Percentiles rank a stretch among this genome's conserved stretches.
These are phyloP conservation scores for Epiblema foenella DNA, from an alignment of 2,888 invertebrate genomes.

Conservation along the genomic window DNA sequence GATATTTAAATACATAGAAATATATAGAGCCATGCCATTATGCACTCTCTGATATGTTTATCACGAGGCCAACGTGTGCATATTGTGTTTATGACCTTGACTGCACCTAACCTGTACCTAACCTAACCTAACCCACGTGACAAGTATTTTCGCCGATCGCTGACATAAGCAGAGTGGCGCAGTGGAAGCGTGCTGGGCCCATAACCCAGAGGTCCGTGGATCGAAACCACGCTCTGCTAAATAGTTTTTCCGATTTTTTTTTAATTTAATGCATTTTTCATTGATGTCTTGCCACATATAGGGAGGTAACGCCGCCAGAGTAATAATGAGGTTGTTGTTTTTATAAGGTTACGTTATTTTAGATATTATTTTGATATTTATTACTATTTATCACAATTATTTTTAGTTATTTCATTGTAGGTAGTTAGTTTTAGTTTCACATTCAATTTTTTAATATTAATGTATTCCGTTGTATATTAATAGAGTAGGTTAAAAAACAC, in stretches of 20 bases:
- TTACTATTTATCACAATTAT: too few species aligned
- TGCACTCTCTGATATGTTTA: background rate
- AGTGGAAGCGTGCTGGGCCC: constrained; percentile 93
- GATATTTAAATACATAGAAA: too few species aligned
- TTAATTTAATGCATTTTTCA: background rate
- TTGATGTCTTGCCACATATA: background rate
- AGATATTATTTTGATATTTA: too few species aligned
- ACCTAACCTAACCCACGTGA: background rate
- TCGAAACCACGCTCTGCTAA: constrained; percentile 92
- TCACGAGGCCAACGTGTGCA: background rate
- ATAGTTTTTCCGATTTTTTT: constrained; percentile 29
- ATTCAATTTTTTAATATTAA: too few species aligned
- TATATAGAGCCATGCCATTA: background rate
- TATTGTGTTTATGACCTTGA: background rate
- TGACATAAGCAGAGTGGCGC: constrained; percentile 89
- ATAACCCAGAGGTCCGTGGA: constrained; percentile 96
- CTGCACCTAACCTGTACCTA: background rate
- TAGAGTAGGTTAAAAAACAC: too few species aligned
- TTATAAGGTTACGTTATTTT: too few species aligned
- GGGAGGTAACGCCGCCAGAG: too few species aligned
- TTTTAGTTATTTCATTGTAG: too few species aligned
- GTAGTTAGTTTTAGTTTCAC: too few species aligned
- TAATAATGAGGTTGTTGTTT: too few species aligned
- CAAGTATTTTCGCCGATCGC: constrained; percentile 8
- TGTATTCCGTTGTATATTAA: too few species aligned